These are phyloP conservation scores for Drosophila histrio DNA, from an alignment of 2,888 invertebrate species.

Conservation along the genomic window DNA sequence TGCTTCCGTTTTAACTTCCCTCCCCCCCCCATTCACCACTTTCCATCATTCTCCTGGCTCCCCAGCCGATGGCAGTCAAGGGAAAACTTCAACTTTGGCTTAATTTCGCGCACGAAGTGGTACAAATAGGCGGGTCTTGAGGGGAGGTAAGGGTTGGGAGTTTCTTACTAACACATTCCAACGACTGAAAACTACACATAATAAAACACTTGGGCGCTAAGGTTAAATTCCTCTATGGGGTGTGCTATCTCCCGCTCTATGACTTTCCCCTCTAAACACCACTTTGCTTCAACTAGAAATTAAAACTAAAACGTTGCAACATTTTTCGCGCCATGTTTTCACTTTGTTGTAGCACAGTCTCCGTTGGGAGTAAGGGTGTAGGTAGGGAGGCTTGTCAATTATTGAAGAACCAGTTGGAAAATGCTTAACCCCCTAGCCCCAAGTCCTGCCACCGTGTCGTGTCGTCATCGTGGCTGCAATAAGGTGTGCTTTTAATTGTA, in stretches of 20 bases:
- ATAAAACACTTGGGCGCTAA: constrained; percentile 78
- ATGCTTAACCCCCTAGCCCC: background rate
- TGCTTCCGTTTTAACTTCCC: constrained; percentile 58
- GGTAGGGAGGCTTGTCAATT: constrained; percentile 60
- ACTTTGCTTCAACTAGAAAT: constrained; percentile 41
- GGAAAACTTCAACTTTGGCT: constrained; percentile 70
- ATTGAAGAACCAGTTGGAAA: constrained; percentile 64
- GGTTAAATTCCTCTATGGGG: constrained; percentile 68
- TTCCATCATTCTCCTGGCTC: background rate
- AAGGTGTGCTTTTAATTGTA: constrained; percentile 82
- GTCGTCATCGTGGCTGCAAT: constrained; percentile 49
- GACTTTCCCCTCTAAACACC: background rate
- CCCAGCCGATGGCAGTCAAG: constrained; percentile 5
- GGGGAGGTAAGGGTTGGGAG: background rate
- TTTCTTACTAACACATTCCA: constrained; percentile 67
- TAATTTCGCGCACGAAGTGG: constrained; percentile 78
- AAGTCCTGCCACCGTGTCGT: constrained; percentile 12
- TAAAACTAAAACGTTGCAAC: constrained; percentile 77
- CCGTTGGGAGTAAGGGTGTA: background rate
- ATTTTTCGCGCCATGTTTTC: constrained; percentile 70
- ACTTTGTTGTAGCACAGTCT: constrained; percentile 61
- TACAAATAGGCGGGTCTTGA: constrained; percentile 15
- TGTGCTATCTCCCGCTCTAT: background rate
- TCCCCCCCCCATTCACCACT: background rate
- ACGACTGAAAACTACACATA: constrained; percentile 63